Evolutionary conservation across 37 sponge, comb jelly and placozoan species (phyloP), one percentile per base, ranked within the genome.

Genomic region (Tethya wilhelma): DNA sequence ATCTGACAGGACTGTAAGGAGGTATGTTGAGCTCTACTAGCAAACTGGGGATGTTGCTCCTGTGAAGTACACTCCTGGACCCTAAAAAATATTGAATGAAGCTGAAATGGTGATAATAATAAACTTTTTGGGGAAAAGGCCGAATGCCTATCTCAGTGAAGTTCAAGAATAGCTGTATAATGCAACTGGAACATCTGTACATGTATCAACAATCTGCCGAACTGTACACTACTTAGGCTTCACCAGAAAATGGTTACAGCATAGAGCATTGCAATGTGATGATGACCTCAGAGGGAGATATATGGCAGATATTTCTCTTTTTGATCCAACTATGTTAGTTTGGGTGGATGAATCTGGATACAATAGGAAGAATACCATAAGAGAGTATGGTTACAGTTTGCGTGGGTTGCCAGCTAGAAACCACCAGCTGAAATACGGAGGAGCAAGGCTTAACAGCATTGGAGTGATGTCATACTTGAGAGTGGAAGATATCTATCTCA

Each of bases 401-500:
- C 75, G 59, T 38, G 59, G 75, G 38, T 20, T 69, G 26, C 19
- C 44, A 42, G 56, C 74, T 26, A 73, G 30, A 19, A 31, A 73
- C 28, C 33, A 73, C 36, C 38, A 29, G 17, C 32, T 73, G 6
- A 46, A 56, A 3, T 19, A 29, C 28, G 41, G 65, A 62, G 59
- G 75, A 22, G 38, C 9, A 14, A 26, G 41, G 38, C 33, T 74
- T 19, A 36, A 12, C 58, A 38, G 39, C 5, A 33, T 74, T 57
- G 31, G 38, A 25, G 37, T 29, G 22, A 57, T 74, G 33, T 57
- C 59, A 38, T 22, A 19, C 3, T 20, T 8, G 17, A 59, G 75
- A n/a, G 46, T 77, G 25, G 78, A 77, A 64, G 78, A 77, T 42
- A n/a, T 77, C 12, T 77, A 77, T 32, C 29, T 77, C 20, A 23